Evolutionary conservation across 2,113 vertebrate species (phyloP), one percentile per base, ranked within the genome.

Genomic region (Anolis sagrei): DNA sequence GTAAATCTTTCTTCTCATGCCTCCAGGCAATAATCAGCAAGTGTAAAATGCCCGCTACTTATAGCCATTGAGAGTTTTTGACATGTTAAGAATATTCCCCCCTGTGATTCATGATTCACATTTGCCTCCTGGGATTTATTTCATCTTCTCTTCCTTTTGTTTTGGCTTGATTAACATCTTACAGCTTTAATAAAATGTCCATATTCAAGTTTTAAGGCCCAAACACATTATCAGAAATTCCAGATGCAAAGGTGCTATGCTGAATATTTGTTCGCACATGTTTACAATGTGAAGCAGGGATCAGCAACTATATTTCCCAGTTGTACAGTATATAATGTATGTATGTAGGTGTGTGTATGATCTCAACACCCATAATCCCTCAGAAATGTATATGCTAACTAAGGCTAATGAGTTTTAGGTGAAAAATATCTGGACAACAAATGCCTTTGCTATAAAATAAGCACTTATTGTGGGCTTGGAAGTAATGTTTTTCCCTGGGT

Each of bases 101-200:
- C 21, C 27, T 66, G 25, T 81, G 79, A 27, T 84, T 68, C 62
- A 64, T 49, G 39, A 76, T 76, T 49, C 44, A 66, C 54, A 75
- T 64, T 64, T 64, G 29, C 36, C 70, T 83, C 27, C 36, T 73
- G 82, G 54, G 36, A 83, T 75, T 83, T 48, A 25, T 84, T 9
- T 44, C 62, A 80, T 64, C 61, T 36, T 36, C 4, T 66, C 8
- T 39, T 84, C 5, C 36, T 69, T 72, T 61, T 82, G 78, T 36
- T 75, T 2, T 18, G 19, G 34, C 44, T 75, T 83, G 62, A 25
- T 68, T 79, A 54, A 83, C 75, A 73, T 76, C 49, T 81, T 51
- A n/a, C 10, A 58, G 8, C 44, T 25, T 77, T 75, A 81, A 2
- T 23, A 54, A 23, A 5, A 58, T 36, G 82, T 69, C 34, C 49